Base-by-base conservation (phyloP, 2,113 vertebrate species). In the Willisornis vidua region DNA sequence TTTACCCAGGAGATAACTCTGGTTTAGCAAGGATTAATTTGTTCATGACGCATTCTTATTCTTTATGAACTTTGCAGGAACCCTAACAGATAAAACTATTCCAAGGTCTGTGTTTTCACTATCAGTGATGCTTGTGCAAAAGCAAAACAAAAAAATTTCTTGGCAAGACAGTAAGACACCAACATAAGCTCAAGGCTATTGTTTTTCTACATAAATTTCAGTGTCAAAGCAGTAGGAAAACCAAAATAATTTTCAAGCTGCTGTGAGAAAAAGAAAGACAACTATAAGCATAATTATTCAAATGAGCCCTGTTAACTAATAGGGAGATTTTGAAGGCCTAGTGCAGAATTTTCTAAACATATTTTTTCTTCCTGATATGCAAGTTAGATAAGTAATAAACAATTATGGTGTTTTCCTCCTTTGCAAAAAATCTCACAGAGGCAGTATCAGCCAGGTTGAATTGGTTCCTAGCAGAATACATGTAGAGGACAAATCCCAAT, bases 261-360 rank as follows among this genome's bases (percentile, higher is more conserved):
- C 72, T 73, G 39, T 94, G 82, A 93, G 95, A 89, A 93, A 90
- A 0, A 80, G 59, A 73, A 81, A 51, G 55, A 67, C 39, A 91
- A 62, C 43, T 85, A 88, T 80, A 84, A 93, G 89, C 49, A 80
- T 54, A 72, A 94, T 91, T 89, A 91, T 83, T 93, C 82, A 91
- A 80, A 55, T 57, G n/a, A 61, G 19, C 26, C 51, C 82, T 88
- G n/a, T 91, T 76, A 96, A 82, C 49, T 75, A 91, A 54, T 55
- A 80, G 10, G 33, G 87, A 46, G 67, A 80, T 70, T 74, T 82
- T 85, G 61, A 93, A 95, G 33, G 43, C 14, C 45, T 63, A 77
- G 39, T 35, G 61, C 12, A 63, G 43, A 66, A 70, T 54, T 83
- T 88, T 90, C 78, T 28, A 66, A 91, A 58, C 1, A 2, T 9